Conservation (phyloP, 1,140 invertebrate genomes). For the Drosophila kepulauana region DNA sequence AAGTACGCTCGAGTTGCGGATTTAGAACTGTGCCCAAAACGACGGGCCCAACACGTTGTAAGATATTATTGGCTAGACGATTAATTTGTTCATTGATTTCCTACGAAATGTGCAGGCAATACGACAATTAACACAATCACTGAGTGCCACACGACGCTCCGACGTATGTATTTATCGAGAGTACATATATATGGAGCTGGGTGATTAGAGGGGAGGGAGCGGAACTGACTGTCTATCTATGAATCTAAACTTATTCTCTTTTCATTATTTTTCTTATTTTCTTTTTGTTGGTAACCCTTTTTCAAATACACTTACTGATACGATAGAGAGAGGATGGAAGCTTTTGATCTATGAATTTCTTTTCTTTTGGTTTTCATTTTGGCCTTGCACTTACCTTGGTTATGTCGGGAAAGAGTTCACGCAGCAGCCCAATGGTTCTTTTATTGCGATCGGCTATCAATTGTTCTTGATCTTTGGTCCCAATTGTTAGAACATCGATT, state of each 20-base stretch:
- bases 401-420: slow-evolving; percentile 90
- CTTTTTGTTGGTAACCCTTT: background rate
- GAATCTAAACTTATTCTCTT: too few species aligned
- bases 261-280: too few species aligned
- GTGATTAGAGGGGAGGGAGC: too few species aligned
- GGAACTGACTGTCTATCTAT: too few species aligned
- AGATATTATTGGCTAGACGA: slow-evolving; percentile 79
- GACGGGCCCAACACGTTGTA: slow-evolving; percentile 76
- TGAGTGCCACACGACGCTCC: slow-evolving; percentile 24
- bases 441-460: slow-evolving; percentile 89
- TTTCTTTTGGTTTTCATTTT: too few species aligned
- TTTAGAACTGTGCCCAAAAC: slow-evolving; percentile 75
- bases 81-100: slow-evolving; percentile 82
- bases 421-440: slow-evolving; percentile 90
- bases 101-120: slow-evolving; percentile 69
- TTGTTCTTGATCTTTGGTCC: slow-evolving; percentile 85
- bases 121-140: slow-evolving; percentile 62
- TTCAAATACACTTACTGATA: background rate
- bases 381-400: slow-evolving; percentile 88
- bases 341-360: background rate
- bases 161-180: background rate
- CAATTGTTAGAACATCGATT: slow-evolving; percentile 86
- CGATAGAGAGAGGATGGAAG: background rate
- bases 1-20: slow-evolving; percentile 53
- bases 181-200: too few species aligned